Conservation (phyloP, 2,888 invertebrate genomes). For the Chloromyia formosa region DNA sequence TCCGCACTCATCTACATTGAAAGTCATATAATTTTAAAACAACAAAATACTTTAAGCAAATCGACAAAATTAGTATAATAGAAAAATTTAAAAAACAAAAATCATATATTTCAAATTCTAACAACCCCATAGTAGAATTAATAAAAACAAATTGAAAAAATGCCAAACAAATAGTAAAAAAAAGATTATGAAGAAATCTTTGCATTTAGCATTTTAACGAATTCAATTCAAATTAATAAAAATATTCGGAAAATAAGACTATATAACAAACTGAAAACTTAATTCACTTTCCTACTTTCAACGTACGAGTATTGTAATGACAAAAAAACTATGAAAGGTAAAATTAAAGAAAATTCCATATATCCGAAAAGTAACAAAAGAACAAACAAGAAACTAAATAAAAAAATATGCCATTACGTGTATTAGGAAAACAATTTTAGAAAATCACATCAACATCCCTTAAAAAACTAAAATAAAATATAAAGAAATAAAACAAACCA, state of each 20-base stretch:
- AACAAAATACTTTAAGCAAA: too few species aligned
- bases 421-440: too few species aligned
- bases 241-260: too few species aligned
- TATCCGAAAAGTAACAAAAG: not conserved
- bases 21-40: too few species aligned
- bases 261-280: not conserved
- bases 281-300: not conserved
- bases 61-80: too few species aligned
- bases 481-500: not conserved
- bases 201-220: not conserved
- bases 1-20: too few species aligned
- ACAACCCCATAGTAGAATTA: not conserved
- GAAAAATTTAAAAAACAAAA: too few species aligned
- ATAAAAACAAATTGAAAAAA: not conserved
- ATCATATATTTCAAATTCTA: too few species aligned
- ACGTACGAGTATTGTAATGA: too few species aligned
- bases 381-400: too few species aligned
- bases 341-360: not conserved
- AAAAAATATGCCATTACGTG: too few species aligned
- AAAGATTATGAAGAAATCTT: not conserved
- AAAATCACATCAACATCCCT: not conserved
- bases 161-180: not conserved
- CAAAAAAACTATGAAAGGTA: not conserved
- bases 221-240: not conserved
- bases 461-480: not conserved